Percentiles rank a stretch among this genome's conserved stretches.
Conservation (phyloP, 2,113 vertebrate species). For the Prolemur simus region DNA sequence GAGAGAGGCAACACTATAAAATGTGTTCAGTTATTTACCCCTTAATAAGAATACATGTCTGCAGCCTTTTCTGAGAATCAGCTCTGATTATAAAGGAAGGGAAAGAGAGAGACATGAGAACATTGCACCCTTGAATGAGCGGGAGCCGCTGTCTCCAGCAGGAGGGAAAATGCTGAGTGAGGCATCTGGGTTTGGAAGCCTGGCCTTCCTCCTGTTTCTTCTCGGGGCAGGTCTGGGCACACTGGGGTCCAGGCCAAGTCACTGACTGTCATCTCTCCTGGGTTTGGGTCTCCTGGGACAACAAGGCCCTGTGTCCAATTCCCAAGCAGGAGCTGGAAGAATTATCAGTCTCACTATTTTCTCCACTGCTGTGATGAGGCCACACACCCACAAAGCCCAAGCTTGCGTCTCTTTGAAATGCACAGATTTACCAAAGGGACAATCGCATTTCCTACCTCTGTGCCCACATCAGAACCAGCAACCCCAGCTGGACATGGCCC, state of each 20-base stretch:
- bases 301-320: background rate
- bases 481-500: background rate
- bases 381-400: background rate
- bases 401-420: background rate
- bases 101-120: background rate
- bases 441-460: background rate
- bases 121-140: background rate
- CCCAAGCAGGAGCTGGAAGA: background rate
- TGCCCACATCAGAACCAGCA: background rate
- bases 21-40: background rate
- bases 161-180: background rate
- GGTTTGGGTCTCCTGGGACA: background rate
- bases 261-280: background rate
- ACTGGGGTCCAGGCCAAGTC: background rate
- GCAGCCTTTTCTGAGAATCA: slow-evolving; percentile 6
- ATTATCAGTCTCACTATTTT: background rate
- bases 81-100: background rate
- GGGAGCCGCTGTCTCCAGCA: background rate
- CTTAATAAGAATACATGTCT: background rate
- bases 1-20: background rate
- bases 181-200: background rate
- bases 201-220: background rate
- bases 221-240: background rate
- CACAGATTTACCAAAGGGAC: background rate
- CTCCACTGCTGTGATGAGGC: background rate